These are phyloP conservation scores for Arge pagana DNA, from an alignment of 2,888 invertebrate genomes.

Conservation along the genomic window DNA sequence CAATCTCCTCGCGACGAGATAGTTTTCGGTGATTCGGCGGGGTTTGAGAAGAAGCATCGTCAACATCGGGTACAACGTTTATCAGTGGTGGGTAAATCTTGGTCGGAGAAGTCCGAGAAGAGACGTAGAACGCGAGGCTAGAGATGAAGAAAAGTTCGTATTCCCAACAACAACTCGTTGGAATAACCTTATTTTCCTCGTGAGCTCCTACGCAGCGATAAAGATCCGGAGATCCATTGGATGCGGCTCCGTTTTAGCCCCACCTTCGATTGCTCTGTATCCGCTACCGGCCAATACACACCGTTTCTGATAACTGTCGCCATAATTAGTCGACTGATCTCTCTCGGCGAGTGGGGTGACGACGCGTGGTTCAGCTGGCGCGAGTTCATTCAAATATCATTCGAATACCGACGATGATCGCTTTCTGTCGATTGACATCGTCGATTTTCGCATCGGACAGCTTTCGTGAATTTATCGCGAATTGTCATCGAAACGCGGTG, in stretches of 20 bases:
- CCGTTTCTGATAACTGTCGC: slow-evolving; percentile 46
- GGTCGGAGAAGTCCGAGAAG: too few species aligned
- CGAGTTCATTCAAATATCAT: too few species aligned
- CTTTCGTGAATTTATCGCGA: neutral
- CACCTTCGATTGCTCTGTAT: slow-evolving; percentile 40
- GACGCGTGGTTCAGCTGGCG: neutral
- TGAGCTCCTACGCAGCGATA: slow-evolving; percentile 34
- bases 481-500: too few species aligned
- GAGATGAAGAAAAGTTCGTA: too few species aligned
- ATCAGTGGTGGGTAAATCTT: too few species aligned
- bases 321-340: slow-evolving; percentile 53
- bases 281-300: slow-evolving; percentile 44
- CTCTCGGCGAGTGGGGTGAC: slow-evolving; percentile 46
- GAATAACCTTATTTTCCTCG: slow-evolving; percentile 49
- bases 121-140: too few species aligned
- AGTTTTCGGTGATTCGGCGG: too few species aligned
- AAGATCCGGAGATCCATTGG: slow-evolving; percentile 39
- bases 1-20: too few species aligned
- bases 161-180: too few species aligned
- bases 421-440: neutral
- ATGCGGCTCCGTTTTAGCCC: slow-evolving; percentile 40
- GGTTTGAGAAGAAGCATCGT: too few species aligned
- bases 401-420: too few species aligned
- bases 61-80: too few species aligned
- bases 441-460: neutral